Conservation (phyloP, 2,113 vertebrate genomes). For the Ascaphus truei region DNA sequence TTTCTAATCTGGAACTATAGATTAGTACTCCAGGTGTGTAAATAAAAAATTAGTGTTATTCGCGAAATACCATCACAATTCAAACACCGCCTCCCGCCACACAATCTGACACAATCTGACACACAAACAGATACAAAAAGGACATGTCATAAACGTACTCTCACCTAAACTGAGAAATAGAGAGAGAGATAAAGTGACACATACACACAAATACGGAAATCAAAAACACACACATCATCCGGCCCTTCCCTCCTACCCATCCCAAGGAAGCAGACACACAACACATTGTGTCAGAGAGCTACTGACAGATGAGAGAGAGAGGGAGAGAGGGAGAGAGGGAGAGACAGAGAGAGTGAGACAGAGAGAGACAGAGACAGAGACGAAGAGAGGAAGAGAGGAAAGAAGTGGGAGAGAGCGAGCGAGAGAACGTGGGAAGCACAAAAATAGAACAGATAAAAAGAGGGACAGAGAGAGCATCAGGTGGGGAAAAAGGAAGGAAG, state of each 20-base stretch:
- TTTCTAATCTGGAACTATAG: no score
- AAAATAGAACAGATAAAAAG: neutral
- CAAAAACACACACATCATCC: neutral
- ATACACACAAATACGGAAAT: neutral
- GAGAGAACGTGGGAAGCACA: neutral
- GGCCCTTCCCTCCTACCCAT: neutral
- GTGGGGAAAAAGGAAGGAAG: no score
- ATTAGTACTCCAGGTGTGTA: no score
- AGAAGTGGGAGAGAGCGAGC: no score
- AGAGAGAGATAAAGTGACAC: neutral
- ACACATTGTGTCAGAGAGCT: constrained; percentile 12
- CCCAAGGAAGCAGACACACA: constrained; percentile 4
- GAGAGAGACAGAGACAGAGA: no score
- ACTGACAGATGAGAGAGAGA: no score
- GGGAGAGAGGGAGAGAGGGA: no score
- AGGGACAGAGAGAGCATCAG: neutral
- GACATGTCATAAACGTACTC: neutral
- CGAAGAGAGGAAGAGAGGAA: no score
- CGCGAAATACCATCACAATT: no score
- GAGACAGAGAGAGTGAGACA: no score
- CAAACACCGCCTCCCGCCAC: neutral
- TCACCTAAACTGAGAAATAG: neutral
- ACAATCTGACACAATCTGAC: neutral
- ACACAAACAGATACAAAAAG: neutral
- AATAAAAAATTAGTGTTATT: no score